Evolutionary conservation across 2,888 invertebrate genomes (phyloP).

Genomic region (Escarpia spicata): DNA sequence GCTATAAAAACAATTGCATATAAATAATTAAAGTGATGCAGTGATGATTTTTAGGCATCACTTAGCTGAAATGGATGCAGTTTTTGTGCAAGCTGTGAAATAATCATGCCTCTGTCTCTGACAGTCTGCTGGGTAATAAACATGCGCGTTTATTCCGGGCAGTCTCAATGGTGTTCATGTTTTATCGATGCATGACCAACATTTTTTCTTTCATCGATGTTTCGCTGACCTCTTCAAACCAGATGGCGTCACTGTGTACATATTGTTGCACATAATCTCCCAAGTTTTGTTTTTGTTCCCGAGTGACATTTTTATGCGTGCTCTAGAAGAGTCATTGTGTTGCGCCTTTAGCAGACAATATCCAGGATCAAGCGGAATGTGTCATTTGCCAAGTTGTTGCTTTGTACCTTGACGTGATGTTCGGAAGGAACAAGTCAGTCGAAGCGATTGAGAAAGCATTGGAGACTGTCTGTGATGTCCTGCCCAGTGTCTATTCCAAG

Average conservation of each 20-base stretch:
- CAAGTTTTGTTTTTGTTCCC: neutral
- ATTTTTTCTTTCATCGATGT: neutral
- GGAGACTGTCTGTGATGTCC: constrained; percentile 76
- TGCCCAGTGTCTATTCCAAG: constrained; percentile 69
- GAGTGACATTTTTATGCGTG: neutral
- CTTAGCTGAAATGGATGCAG: no score
- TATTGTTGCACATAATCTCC: neutral
- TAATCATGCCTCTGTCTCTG: no score
- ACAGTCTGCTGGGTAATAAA: no score
- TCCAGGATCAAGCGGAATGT: constrained; percentile 67
- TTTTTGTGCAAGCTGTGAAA: no score
- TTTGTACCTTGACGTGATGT: constrained; percentile 75
- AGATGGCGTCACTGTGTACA: neutral
- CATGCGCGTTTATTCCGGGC: no score
- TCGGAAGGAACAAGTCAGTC: constrained; percentile 75
- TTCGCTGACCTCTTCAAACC: neutral
- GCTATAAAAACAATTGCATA: no score
- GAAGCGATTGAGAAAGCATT: constrained; percentile 75
- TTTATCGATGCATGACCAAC: no score
- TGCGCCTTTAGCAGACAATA: neutral
- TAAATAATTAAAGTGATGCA: no score
- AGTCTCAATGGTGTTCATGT: no score
- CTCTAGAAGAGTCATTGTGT: neutral
- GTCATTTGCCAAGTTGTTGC: constrained; percentile 81
- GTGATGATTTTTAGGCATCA: no score